phyloP scores from a whole-genome alignment of 2,888 invertebrate species.

The Limnephilus auricula region DNA sequence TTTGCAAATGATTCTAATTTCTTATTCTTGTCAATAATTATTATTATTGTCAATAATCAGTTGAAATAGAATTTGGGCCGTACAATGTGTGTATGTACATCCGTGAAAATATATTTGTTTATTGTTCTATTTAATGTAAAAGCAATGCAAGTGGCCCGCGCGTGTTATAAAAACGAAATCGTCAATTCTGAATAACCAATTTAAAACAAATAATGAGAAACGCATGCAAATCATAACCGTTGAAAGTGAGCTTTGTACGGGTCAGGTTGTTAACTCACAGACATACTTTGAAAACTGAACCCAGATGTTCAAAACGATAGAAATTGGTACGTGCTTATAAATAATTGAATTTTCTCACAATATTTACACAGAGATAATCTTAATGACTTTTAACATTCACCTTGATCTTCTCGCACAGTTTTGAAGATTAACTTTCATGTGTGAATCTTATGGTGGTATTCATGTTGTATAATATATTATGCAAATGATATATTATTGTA shows the following conservation, averaged over 20 bases:
- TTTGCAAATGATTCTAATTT: too few species aligned
- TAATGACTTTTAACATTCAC: not conserved
- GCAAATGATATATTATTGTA: not conserved
- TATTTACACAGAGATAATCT: not conserved
- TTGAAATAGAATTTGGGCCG: not conserved
- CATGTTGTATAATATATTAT: not conserved
- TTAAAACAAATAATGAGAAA: not conserved
- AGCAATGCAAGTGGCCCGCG: not conserved
- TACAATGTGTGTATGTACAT: not conserved
- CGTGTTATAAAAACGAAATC: not conserved
- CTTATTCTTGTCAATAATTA: too few species aligned
- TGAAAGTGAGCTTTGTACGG: not conserved
- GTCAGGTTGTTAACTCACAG: not conserved
- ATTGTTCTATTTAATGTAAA: not conserved
- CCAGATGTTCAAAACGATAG: not conserved
- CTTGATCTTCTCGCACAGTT: not conserved
- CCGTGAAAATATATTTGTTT: not conserved
- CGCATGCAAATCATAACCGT: not conserved
- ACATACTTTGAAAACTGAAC: not conserved
- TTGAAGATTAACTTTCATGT: not conserved
- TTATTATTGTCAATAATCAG: not conserved
- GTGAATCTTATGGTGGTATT: not conserved
- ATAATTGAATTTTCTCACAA: not conserved
- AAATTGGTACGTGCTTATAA: not conserved
- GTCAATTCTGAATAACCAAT: not conserved